Conservation (phyloP, 2,888 invertebrate species). For the Orthosia gracilis region DNA sequence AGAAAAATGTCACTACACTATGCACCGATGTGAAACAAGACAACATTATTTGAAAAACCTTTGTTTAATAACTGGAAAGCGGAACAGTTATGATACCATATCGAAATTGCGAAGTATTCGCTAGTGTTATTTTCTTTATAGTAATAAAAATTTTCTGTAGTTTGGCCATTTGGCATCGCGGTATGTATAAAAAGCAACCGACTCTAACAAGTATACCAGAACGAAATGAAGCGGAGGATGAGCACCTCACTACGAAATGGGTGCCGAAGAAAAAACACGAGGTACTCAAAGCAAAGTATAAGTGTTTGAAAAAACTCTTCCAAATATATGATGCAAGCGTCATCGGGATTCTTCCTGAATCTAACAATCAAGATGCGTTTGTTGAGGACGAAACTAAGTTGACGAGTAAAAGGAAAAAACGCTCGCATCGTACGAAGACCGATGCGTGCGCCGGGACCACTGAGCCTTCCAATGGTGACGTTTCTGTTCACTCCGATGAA, state of each 20-base stretch:
- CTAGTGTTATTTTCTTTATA: conserved; percentile 78
- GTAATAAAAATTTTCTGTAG: conserved; percentile 79
- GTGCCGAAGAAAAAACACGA: conserved; percentile 88
- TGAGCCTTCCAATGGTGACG: conserved; percentile 75
- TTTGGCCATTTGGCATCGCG: conserved; percentile 59
- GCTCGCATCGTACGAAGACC: conserved; percentile 82
- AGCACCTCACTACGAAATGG: conserved; percentile 78
- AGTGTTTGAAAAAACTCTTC: conserved; percentile 86
- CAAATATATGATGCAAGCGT: conserved; percentile 87
- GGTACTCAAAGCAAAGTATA: conserved; percentile 87
- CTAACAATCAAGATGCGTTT: conserved; percentile 49
- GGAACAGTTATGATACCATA: conserved; percentile 82
- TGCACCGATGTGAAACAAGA: conserved; percentile 70
- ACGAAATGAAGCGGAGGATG: conserved; percentile 76
- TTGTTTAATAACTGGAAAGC: conserved; percentile 66
- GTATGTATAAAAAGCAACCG: conserved; percentile 75
- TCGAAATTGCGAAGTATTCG: conserved; percentile 81
- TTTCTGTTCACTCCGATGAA: conserved; percentile 54
- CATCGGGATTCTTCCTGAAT: conserved; percentile 81
- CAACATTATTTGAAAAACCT: conserved; percentile 62
- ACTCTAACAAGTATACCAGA: conserved; percentile 82
- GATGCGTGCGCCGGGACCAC: conserved; percentile 83
- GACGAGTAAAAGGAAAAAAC: conserved; percentile 70
- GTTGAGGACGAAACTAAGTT: conserved; percentile 61
- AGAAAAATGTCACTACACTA: conserved; percentile 80